Evolutionary conservation across 2,888 invertebrate genomes (phyloP), one percentile per base, ranked within the genome.

Genomic region (Heliconius erato): DNA sequence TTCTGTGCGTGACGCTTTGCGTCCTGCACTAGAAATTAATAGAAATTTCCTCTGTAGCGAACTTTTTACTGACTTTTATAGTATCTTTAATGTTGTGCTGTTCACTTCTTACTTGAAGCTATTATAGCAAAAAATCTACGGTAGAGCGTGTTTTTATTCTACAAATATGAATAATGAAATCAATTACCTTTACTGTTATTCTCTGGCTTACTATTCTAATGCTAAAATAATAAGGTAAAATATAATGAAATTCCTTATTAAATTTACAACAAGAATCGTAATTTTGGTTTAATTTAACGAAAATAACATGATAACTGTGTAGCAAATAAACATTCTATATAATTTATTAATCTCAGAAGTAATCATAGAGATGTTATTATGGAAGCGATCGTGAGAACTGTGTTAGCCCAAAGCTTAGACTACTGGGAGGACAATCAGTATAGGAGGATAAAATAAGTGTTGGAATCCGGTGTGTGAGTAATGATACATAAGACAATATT

Each of bases 401-500:
- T 67, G 35, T 32, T 49, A 44, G 16, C 72, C 72, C 72, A 72
- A 49, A 44, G 26, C 16, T 49, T 49, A 44, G 26, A 49, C 26
- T 44, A 44, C 40, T 28, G 32, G 40, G 68, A 67, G 49, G 44
- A 68, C 44, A 28, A 16, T 78, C 44, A 49, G 12, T 19, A 68
- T 19, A 78, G 40, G 28, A 72, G 68, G 65, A 80, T 63, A 35
- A 32, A 69, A 32, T 44, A 71, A 82, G 77, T 77, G 82, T 78
- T 84, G 68, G 44, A 23, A 65, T 74, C 35, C 63, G 80, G 90
- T 87, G 91, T 90, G 89, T 90, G 91, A 94, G 94, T 93, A 94
- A 94, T 11, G 94, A 91, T 94, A 95, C 91, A 89, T 89, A 94
- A 92, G 96, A 96, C 95, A 95, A 95, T 96, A 96, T 95, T 95